These are phyloP conservation scores for Cataglyphis rosenhaueri DNA, from an alignment of 2,888 invertebrate genomes.

Conservation along the genomic window DNA sequence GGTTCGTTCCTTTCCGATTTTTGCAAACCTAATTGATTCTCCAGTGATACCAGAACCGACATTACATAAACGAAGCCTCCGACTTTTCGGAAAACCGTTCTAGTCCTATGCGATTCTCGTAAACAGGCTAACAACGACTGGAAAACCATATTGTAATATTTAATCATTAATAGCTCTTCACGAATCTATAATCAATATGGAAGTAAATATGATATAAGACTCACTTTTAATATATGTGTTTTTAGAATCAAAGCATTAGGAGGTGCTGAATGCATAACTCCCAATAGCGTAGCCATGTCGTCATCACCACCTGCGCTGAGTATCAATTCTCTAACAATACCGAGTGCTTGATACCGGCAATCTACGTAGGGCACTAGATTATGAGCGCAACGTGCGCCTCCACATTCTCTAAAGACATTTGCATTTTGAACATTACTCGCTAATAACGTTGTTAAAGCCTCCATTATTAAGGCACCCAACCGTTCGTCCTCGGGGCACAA, in stretches of 20 bases:
- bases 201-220: slow-evolving; percentile 22
- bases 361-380: slow-evolving; percentile 94
- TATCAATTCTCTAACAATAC: slow-evolving; percentile 95
- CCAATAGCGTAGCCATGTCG: slow-evolving; percentile 96
- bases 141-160: slow-evolving; percentile 65
- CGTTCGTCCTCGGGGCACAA: slow-evolving; percentile 89
- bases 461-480: slow-evolving; percentile 94
- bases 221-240: slow-evolving; percentile 94
- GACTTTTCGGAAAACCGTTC: slow-evolving; percentile 98
- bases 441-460: slow-evolving; percentile 93
- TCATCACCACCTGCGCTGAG: slow-evolving; percentile 97
- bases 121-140: slow-evolving; percentile 94
- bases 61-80: slow-evolving; percentile 99
- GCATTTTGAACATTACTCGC: slow-evolving; percentile 95
- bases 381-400: slow-evolving; percentile 96
- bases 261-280: slow-evolving; percentile 96
- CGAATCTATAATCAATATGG: not conserved
- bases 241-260: slow-evolving; percentile 93
- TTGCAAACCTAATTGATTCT: slow-evolving; percentile 90
- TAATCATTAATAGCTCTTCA: not conserved
- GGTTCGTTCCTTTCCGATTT: slow-evolving; percentile 82
- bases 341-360: slow-evolving; percentile 93
- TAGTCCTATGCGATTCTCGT: slow-evolving; percentile 97
- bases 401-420: slow-evolving; percentile 96
- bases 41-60: slow-evolving; percentile 96